Percentiles rank a stretch among this genome's conserved stretches.
Conservation (phyloP, 2,888 invertebrate genomes). For the Pachliopta kotzebuea region DNA sequence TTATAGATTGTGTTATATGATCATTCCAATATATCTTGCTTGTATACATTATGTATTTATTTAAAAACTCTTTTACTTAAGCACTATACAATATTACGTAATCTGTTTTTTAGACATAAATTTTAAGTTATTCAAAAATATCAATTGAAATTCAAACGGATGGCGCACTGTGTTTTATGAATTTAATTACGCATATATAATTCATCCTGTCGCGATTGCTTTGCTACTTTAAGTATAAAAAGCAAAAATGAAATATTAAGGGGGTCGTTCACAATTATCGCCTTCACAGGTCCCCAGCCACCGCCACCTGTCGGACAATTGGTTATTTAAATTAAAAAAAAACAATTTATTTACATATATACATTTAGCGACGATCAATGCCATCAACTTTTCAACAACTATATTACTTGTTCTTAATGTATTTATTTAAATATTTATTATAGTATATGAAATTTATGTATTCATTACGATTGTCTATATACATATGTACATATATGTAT, state of each 20-base stretch:
- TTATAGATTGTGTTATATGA: no score
- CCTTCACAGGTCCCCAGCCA: conserved; percentile 51
- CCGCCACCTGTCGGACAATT: conserved; percentile 69
- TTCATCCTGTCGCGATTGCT: conserved; percentile 15
- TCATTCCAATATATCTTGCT: not conserved
- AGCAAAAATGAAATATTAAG: conserved; percentile 54
- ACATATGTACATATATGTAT: no score
- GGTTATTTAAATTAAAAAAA: conserved; percentile 44
- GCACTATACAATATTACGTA: not conserved
- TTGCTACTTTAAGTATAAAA: conserved; percentile 14
- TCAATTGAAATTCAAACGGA: conserved; percentile 1
- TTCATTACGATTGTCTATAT: no score
- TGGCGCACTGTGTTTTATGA: conserved; percentile 5
- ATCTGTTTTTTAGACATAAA: not conserved
- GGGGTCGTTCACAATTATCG: conserved; percentile 64
- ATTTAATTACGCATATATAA: conserved; percentile 19
- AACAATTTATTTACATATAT: conserved; percentile 41
- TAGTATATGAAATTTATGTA: no score
- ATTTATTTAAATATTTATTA: no score
- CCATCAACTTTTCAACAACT: conserved; percentile 1
- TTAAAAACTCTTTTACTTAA: not conserved
- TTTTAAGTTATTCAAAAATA: not conserved
- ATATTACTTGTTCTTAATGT: no score
- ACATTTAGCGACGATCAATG: conserved; percentile 12
- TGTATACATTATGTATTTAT: not conserved